Base-by-base conservation (phyloP, 92 coral and sea anemone species). In the Epizoanthus ramosus region DNA sequence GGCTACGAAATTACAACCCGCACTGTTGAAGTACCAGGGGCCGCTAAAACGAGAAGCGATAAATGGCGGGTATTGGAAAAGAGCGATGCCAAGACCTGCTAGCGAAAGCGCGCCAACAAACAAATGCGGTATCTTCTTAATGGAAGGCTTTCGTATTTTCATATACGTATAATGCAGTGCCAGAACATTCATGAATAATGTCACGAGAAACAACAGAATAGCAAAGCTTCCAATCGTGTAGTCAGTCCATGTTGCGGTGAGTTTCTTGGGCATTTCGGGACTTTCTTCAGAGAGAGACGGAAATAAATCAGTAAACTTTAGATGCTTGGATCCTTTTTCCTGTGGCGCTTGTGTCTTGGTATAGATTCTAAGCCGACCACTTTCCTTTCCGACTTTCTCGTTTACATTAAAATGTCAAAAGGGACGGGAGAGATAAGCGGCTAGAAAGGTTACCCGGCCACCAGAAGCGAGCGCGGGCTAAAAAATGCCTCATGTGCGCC, bases 121-220 rank as follows among this genome's bases (percentile, higher is more conserved):
- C 52, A 93, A 88, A 68, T 93, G 98, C 1, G 98, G 98, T 24
- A 93, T 91, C 64, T 93, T 93, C 84, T 93, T 93, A 75, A 92
- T 85, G 25, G 98, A 93, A 13, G 98, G 98, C 85, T 93, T 93
- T 65, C 92, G 75, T 17, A 93, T 90, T 76, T 93, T 93, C 71
- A 80, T 83, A 74, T 93, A 89, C 61, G 98, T 93, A 31, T 93
- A 93, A 68, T 93, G 95, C 14, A 93, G 87, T 12, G 95, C 98
- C 14, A 93, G 80, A 43, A 85, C 79, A 80, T 93, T 93, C 72
- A 93, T 89, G 56, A 91, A 77, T 9, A 93, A 87, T 45, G 98
- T 93, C 22, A 93, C 85, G 54, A 83, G 85, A 79, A 93, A 93
- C 66, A 93, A 23, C 10, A 93, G 18, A 25, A 91, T 86, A 19